These are phyloP conservation scores for Cheilinus undulatus DNA, from an alignment of 2,113 vertebrate species.

Conservation along the genomic window DNA sequence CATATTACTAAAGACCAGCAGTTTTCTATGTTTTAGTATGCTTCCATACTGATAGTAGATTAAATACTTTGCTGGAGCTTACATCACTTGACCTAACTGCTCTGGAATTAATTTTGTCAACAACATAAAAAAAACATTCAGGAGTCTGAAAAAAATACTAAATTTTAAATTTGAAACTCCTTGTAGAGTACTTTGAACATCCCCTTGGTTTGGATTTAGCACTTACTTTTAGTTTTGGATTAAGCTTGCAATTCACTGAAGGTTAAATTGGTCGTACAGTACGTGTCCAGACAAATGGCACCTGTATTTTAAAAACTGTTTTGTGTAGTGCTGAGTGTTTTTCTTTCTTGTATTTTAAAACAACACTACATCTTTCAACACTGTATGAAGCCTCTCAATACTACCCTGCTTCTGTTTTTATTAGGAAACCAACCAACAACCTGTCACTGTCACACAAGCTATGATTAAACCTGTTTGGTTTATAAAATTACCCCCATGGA, in stretches of 20 bases:
- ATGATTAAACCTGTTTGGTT: slow-evolving; percentile 23
- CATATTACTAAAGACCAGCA: no score
- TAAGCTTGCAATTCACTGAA: slow-evolving; percentile 74
- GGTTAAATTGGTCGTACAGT: slow-evolving; percentile 26
- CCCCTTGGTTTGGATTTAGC: slow-evolving; percentile 20
- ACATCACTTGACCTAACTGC: no score
- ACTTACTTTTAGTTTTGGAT: slow-evolving; percentile 64
- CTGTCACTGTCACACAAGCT: slow-evolving; percentile 11
- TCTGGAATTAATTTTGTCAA: no score
- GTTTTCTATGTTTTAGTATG: no score
- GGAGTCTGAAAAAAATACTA: no score
- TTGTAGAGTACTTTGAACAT: no score
- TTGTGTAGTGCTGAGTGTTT: slow-evolving; percentile 53
- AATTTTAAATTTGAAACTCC: no score
- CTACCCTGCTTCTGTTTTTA: slow-evolving; percentile 22
- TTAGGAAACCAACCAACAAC: slow-evolving; percentile 2
- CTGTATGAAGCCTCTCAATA: slow-evolving; percentile 55
- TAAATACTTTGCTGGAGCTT: no score
- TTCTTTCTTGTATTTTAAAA: slow-evolving; percentile 37
- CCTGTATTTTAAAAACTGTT: slow-evolving; percentile 46
- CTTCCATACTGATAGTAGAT: no score
- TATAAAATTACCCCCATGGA: slow-evolving; percentile 17
- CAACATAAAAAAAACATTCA: no score
- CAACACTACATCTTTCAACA: slow-evolving; percentile 91
- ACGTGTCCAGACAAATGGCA: slow-evolving; percentile 41